phyloP scores from a whole-genome alignment of 2,888 invertebrate species.

The Sepiola atlantica region DNA sequence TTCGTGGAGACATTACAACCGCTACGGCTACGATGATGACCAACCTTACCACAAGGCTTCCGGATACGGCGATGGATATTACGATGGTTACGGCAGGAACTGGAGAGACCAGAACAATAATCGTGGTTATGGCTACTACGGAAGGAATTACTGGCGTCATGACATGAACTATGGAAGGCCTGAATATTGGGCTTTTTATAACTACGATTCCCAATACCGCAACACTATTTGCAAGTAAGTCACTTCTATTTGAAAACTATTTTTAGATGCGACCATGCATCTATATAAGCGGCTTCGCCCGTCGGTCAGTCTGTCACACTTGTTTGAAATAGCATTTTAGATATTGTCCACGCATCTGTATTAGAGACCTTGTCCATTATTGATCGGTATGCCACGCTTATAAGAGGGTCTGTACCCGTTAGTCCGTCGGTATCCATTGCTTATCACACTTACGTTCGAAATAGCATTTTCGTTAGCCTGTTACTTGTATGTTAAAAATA shows the following conservation, averaged over 20 bases:
- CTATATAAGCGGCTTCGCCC: no score
- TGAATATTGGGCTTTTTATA: constrained; percentile 41
- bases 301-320: no score
- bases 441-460: no score
- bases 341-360: no score
- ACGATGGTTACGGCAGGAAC: background rate
- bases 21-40: background rate
- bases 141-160: constrained; percentile 38
- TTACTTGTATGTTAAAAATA: no score
- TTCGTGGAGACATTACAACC: background rate
- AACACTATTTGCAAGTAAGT: constrained; percentile 41
- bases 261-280: background rate
- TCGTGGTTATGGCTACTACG: background rate
- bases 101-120: background rate
- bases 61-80: constrained; percentile 9
- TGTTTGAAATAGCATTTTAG: no score
- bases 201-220: constrained; percentile 10
- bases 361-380: no score
- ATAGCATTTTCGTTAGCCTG: no score
- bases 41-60: background rate
- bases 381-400: no score
- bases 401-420: no score
- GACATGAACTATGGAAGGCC: constrained; percentile 24
- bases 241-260: background rate
- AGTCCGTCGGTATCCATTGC: no score